Evolutionary conservation across 1,140 invertebrate species (phyloP), one percentile per base, ranked within the genome.

Genomic region (Trigoniulus corallinus): DNA sequence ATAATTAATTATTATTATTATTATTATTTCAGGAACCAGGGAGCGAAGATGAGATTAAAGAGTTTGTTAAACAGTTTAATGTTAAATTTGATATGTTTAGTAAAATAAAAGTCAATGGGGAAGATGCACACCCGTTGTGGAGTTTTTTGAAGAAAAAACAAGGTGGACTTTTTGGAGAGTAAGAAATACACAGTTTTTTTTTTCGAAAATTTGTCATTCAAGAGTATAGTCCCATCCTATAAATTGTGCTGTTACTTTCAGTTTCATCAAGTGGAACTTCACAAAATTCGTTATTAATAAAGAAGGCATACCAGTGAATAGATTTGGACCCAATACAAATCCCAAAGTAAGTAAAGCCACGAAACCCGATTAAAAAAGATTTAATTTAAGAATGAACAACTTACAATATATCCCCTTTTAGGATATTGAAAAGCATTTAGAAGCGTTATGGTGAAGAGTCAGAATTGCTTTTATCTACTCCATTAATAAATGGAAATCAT

Each of bases 201-300:
- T 34, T 34, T 34, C 15, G 29, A 34, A 7, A 34, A 34, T 7
- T 34, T 34, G 29, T 34, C n/a, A n/a, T n/a, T n/a, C n/a, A n/a
- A n/a, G n/a, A n/a, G n/a, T n/a, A n/a, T n/a, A n/a, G n/a, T n/a
- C n/a, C n/a, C n/a, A n/a, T n/a, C n/a, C n/a, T n/a, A 34, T 15
- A 7, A 34, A 7, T 34, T 34, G 7, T 34, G 15, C 7, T 7
- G 10, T 23, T 21, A 10, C 25, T 52, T 45, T 61, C 58, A 75
- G 74, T 62, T 77, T 74, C 40, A 91, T 96, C 56, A 95, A 96
- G 63, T 97, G 93, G 93, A 98, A 97, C 67, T 97, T 96, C 58
- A 86, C 87, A 2, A 97, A 97, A 64, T 98, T 97, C 65, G 72
- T 97, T 39, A 70, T 95, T 27, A 77, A 94, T 64, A 86, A 80